Evolutionary conservation across 2,113 vertebrate species (phyloP).

Genomic region (Melanerpes aurifrons): DNA sequence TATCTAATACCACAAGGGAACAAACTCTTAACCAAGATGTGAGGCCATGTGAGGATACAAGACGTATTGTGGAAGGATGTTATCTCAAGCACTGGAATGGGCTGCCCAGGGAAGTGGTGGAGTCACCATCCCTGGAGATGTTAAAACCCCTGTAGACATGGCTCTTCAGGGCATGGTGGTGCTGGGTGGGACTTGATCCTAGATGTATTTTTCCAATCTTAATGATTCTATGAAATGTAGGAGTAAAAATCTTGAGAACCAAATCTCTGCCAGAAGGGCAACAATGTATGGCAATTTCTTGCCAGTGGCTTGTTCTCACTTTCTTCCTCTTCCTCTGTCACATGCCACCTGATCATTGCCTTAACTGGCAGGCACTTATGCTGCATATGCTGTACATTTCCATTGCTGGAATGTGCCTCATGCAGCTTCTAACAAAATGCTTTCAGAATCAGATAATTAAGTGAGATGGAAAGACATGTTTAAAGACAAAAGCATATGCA

Average conservation of each 20-base stretch:
- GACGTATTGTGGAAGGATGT: background rate
- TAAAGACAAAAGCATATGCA: slow-evolving; percentile 9
- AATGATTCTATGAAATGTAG: background rate
- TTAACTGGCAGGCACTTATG: slow-evolving; percentile 47
- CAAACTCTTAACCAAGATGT: background rate
- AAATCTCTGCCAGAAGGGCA: slow-evolving; percentile 40
- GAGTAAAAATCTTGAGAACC: slow-evolving; percentile 9
- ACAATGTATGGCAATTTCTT: background rate
- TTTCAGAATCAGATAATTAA: slow-evolving; percentile 61
- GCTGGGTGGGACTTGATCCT: too few relatives aligned
- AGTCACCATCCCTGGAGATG: too few relatives aligned
- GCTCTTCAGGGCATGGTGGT: too few relatives aligned
- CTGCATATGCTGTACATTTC: slow-evolving; percentile 15
- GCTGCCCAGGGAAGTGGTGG: too few relatives aligned
- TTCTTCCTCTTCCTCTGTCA: background rate
- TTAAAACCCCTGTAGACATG: too few relatives aligned
- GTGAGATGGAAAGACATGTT: slow-evolving; percentile 14
- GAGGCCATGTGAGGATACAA: background rate
- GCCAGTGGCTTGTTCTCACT: background rate
- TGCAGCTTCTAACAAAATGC: slow-evolving; percentile 36
- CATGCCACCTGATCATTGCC: slow-evolving; percentile 32
- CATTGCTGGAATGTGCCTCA: slow-evolving; percentile 12
- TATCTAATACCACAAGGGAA: background rate
- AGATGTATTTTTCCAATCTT: too few relatives aligned
- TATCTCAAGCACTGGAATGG: too few relatives aligned